Evolutionary conservation across 2,888 invertebrate species (phyloP).

Genomic region (Cepaea hortensis): DNA sequence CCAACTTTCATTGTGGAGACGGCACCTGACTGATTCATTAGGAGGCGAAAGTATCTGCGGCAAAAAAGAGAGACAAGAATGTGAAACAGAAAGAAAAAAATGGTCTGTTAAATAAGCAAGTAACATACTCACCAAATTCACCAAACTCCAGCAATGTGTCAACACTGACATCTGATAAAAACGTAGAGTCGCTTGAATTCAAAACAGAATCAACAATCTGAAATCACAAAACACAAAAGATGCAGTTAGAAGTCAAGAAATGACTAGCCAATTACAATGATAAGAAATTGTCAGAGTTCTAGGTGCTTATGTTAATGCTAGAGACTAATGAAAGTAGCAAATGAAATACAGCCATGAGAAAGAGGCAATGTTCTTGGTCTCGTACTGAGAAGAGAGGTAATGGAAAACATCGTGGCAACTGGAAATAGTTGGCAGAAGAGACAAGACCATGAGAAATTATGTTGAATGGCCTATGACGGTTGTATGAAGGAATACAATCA

Average conservation of each 20-base stretch:
- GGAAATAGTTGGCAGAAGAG: no score
- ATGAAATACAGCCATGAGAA: not conserved
- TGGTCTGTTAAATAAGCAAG: not conserved
- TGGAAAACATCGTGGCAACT: no score
- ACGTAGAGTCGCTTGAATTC: not conserved
- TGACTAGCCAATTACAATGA: not conserved
- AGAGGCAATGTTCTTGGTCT: no score
- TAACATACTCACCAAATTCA: constrained; percentile 23
- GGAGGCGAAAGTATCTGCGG: no score
- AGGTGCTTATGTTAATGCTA: not conserved
- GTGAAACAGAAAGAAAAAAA: not conserved
- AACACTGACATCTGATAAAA: constrained; percentile 2
- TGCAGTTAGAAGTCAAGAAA: no score
- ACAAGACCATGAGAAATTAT: no score
- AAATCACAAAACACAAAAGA: not conserved
- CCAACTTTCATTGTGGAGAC: no score
- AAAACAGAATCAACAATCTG: constrained; percentile 37
- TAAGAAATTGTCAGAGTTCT: not conserved
- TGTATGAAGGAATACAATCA: no score
- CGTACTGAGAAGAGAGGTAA: no score
- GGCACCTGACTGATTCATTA: no score
- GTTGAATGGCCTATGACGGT: no score
- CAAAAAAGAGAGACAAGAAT: not conserved
- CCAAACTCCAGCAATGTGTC: not conserved
- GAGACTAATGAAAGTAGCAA: not conserved